A percentile compares a stretch with the other conserved stretches of the same genome.
phyloP scores from a whole-genome alignment of 2,797 vertebrate genomes.

The Argya squamiceps region DNA sequence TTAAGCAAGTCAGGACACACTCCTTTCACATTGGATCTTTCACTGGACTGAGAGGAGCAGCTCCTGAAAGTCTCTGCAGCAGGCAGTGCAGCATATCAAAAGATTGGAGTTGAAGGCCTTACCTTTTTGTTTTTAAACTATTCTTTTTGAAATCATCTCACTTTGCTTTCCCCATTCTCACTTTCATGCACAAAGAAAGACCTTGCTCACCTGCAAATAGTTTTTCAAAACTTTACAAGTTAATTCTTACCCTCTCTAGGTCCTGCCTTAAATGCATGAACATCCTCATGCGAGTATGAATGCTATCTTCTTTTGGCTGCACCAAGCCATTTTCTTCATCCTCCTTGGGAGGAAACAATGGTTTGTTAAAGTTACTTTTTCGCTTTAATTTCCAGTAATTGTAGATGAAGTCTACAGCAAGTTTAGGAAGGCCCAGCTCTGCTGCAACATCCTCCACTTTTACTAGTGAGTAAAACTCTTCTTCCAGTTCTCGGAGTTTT shows the following conservation, averaged over 20 bases:
- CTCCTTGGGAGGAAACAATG: slow-evolving; percentile 93
- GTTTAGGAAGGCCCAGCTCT: slow-evolving; percentile 81
- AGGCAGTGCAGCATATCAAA: background rate
- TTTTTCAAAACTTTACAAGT: background rate
- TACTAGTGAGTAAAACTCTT: slow-evolving; percentile 91
- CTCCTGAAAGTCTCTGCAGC: background rate
- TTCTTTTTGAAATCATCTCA: background rate
- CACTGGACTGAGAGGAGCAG: background rate
- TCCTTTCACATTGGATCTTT: background rate
- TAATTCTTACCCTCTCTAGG: slow-evolving; percentile 89
- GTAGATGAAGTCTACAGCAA: slow-evolving; percentile 90
- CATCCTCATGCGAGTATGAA: slow-evolving; percentile 99
- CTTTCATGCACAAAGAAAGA: background rate
- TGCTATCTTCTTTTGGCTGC: slow-evolving; percentile 95
- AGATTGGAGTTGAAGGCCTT: background rate
- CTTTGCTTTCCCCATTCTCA: background rate
- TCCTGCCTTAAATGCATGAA: slow-evolving; percentile 99
- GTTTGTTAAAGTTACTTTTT: slow-evolving; percentile 93
- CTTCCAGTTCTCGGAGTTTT: slow-evolving; percentile 94
- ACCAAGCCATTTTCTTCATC: slow-evolving; percentile 91
- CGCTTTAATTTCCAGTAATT: slow-evolving; percentile 99
- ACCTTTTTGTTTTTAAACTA: background rate
- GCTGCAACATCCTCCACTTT: slow-evolving; percentile 85
- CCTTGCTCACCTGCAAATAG: background rate
- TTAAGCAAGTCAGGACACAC: background rate